Evolutionary conservation across 1,140 invertebrate genomes (phyloP), one percentile per base, ranked within the genome.

Genomic region (Camponotus floridanus): DNA sequence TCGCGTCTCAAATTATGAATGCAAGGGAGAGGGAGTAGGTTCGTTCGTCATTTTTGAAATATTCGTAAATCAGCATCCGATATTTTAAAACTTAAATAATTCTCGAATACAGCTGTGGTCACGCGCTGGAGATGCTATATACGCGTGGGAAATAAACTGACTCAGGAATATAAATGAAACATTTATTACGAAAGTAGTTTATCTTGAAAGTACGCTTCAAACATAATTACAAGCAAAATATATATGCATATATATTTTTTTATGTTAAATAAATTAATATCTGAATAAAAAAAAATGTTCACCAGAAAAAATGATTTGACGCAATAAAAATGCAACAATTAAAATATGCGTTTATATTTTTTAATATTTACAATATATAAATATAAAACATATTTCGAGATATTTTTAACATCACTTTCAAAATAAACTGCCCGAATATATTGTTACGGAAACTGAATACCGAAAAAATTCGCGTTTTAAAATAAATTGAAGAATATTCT

Each of bases 71-170:
- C 8, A n/a, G 6, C 13, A 3, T 64, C 9, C 11, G 65, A 42
- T 51, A 26, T 80, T 15, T 55, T 21, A 74, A 33, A 51, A 18
- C 8, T 74, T 31, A 13, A 55, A 51, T 51, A 4, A 11, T n/a
- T 65, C 33, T 81, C 45, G 55, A 68, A 61, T 62, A 62, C 61
- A 84, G 86, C 87, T 89, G 88, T 76, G 57, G 68, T 76, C 36
- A 51, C 61, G 55, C 45, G 36, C 57, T 64, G 26, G 26, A 26
- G 26, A 26, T 26, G 26, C 26, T 74, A 80, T 33, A 45, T 85
- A 87, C 86, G 67, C 87, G 79, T 87, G 68, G 68, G 51, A 78
- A 39, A 73, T 39, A 18, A 51, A 51, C 59, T 15, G 45, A n/a
- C 51, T 45, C 9, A 61, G 8, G 9, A n/a, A 48, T 26, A 73